phyloP scores from a whole-genome alignment of 2,113 vertebrate genomes.

The Melanotaenia duboulayi region DNA sequence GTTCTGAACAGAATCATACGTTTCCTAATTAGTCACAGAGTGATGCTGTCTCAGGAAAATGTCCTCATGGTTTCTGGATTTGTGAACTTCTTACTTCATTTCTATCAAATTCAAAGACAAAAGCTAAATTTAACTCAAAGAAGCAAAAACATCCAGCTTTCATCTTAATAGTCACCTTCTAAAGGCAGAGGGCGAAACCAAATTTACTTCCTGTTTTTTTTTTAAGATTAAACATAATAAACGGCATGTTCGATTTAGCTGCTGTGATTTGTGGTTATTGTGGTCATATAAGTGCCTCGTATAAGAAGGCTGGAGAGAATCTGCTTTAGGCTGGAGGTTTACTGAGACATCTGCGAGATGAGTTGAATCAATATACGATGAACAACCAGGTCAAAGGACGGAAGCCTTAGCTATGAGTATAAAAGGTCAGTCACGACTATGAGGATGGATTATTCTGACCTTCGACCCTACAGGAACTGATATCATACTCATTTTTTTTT shows the following conservation, averaged over 20 bases:
- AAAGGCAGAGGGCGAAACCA: not conserved
- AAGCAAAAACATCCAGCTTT: not conserved
- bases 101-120: too few species aligned
- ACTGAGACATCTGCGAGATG: constrained; percentile 25
- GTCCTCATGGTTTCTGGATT: too few species aligned
- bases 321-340: constrained; percentile 56
- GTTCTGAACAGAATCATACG: constrained; percentile 31
- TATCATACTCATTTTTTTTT: not conserved
- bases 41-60: not conserved
- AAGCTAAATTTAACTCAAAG: too few species aligned
- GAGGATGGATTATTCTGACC: constrained; percentile 33
- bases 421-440: constrained; percentile 12
- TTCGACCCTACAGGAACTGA: constrained; percentile 32
- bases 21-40: constrained; percentile 15
- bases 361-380: constrained; percentile 49
- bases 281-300: constrained; percentile 6
- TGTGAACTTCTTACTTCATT: too few species aligned
- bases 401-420: constrained; percentile 16
- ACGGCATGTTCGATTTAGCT: constrained; percentile 36
- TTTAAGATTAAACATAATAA: constrained; percentile 7
- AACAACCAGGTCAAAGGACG: constrained; percentile 32
- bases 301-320: constrained; percentile 42
- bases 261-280: constrained; percentile 46
- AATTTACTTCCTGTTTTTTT: not conserved
- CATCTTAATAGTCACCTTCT: not conserved